phyloP scores from a whole-genome alignment of 2,888 invertebrate species.

The Drosophila kanekoi region DNA sequence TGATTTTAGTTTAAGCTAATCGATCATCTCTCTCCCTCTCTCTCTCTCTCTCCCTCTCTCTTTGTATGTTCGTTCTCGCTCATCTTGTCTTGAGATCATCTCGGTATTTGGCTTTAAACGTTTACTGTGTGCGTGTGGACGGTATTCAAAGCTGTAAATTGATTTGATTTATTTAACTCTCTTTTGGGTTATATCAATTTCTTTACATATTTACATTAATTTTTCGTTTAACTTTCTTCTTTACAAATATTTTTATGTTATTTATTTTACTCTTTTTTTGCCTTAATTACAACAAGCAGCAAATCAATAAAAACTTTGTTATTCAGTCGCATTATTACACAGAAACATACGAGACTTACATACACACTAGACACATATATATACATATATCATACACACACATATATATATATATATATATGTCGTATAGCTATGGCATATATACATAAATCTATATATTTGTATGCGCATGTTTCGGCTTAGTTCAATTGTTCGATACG shows the following conservation, averaged over 20 bases:
- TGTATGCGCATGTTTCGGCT: conserved; percentile 32
- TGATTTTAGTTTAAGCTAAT: background rate
- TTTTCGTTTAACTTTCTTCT: conserved; percentile 25
- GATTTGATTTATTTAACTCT: conserved; percentile 67
- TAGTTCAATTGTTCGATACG: conserved; percentile 33
- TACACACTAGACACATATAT: conserved; percentile 43
- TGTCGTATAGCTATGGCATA: background rate
- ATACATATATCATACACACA: conserved; percentile 42
- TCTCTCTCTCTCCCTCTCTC: conserved; percentile 16
- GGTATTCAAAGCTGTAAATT: conserved; percentile 80
- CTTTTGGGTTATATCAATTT: conserved; percentile 32
- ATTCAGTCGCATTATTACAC: conserved; percentile 74
- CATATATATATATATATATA: conserved; percentile 26
- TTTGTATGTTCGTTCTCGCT: background rate
- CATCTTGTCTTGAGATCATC: conserved; percentile 32
- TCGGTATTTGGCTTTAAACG: conserved; percentile 47
- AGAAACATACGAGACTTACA: conserved; percentile 49
- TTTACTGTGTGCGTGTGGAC: conserved; percentile 80
- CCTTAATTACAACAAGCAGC: conserved; percentile 78
- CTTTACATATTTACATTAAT: conserved; percentile 20
- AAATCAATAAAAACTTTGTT: conserved; percentile 73
- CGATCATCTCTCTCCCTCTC: conserved; percentile 6
- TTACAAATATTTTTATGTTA: conserved; percentile 54
- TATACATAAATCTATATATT: background rate
- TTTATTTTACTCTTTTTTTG: conserved; percentile 50